Percentiles rank a stretch among this genome's conserved stretches.
phyloP scores from a whole-genome alignment of 2,113 vertebrate species.

The Eolophus roseicapilla region DNA sequence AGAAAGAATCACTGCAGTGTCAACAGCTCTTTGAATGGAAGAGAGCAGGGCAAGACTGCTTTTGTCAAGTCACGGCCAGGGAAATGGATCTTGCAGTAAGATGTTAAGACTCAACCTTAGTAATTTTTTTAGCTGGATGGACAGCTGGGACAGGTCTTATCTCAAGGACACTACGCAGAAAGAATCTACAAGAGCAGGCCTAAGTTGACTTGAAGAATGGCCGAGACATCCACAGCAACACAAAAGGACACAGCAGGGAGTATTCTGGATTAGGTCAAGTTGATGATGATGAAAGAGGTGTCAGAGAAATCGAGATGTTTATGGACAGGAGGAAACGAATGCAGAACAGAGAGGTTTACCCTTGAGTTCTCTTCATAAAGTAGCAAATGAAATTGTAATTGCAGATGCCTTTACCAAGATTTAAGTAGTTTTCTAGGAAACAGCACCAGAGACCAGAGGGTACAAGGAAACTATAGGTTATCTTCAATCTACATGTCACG shows the following conservation, averaged over 20 bases:
- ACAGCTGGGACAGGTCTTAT: not conserved
- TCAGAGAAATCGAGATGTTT: not conserved
- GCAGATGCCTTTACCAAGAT: not conserved
- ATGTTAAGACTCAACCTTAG: not conserved
- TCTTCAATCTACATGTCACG: not conserved
- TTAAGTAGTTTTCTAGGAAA: not conserved
- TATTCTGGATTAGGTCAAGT: constrained; percentile 15
- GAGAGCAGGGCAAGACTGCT: not conserved
- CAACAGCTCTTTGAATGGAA: not conserved
- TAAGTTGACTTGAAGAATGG: not conserved
- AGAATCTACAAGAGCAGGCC: not conserved
- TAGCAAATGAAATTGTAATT: not conserved
- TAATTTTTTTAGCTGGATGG: not conserved
- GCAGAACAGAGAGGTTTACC: not conserved
- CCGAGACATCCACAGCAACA: not conserved
- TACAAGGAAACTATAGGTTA: not conserved
- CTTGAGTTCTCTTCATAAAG: not conserved
- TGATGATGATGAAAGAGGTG: constrained; percentile 27
- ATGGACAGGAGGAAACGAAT: not conserved
- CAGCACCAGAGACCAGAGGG: not conserved
- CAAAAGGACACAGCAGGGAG: not conserved
- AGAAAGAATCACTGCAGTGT: not conserved
- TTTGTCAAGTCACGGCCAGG: not conserved
- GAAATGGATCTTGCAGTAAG: not conserved
- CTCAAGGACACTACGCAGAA: not conserved